Base-by-base conservation (phyloP, 2,888 invertebrate species). In the Megaustenia siamemsis region DNA sequence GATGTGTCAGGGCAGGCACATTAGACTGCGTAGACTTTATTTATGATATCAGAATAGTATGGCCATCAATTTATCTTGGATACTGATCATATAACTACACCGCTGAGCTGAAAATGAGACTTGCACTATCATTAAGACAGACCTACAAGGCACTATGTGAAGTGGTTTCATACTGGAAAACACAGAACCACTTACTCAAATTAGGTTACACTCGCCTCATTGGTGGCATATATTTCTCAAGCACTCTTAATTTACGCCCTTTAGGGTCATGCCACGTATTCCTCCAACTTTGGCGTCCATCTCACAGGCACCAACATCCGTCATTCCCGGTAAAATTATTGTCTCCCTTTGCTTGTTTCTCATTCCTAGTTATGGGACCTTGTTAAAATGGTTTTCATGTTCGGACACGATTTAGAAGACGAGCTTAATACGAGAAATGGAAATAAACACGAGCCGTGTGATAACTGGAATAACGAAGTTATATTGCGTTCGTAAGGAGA, bases 171-270 rank as follows among this genome's bases (percentile, higher is more conserved):
- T 15, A 32, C 56, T 49, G 18, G 49, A 35, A 76, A 28, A 63
- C 38, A 77, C 35, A n/a, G 68, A 83, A 68, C n/a, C 83, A 83
- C 77, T 76, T 75, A 76, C 68, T n/a, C 68, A 83, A 49, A 82
- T 63, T 75, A 35, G 40, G 60, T 3, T 69, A 32, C 18, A 28
- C 45, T 28, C 73, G 38, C 45, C 38, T 38, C 28, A 38, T 5
- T 38, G 77, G 32, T 60, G 77, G 38, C 77, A 28, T 53, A n/a
- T 60, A 38, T 60, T 77, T 77, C 56, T 56, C 56, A 8, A n/a
- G 38, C 77, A 6, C 18, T n/a, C 77, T 15, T 18, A 60, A 45
- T 49, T 60, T 45, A 63, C 24, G 43, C 28, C 60, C 43, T n/a
- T 45, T 53, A 69, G 69, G 49, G 68, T 45, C 80, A 35, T 1